Percentiles rank a stretch among this genome's conserved stretches.
Evolutionary conservation across 1,140 invertebrate species (phyloP).

Genomic region (Tetraneura akinire): DNA sequence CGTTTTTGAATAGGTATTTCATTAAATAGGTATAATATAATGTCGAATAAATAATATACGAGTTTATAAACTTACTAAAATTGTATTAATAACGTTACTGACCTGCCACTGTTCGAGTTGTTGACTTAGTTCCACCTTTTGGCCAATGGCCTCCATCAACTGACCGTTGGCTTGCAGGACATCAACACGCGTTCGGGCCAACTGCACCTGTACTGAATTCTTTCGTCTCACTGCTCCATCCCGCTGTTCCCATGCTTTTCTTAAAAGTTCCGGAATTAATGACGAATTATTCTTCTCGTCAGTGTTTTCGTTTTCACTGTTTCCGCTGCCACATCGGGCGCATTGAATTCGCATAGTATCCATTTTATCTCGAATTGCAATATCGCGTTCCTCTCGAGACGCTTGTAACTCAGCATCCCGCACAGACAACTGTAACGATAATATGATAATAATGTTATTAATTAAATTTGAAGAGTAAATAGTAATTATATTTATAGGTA

Average conservation of each 20-base stretch:
- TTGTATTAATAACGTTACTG: conserved; percentile 52
- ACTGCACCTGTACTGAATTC: conserved; percentile 82
- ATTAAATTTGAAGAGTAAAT: no score
- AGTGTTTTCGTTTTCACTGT: conserved; percentile 68
- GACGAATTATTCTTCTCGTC: conserved; percentile 66
- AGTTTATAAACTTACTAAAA: no score
- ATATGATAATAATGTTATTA: no score
- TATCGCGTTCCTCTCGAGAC: conserved; percentile 78
- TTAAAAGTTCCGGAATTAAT: conserved; percentile 78
- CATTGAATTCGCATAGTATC: conserved; percentile 69
- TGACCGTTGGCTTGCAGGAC: conserved; percentile 90
- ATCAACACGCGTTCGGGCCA: conserved; percentile 86
- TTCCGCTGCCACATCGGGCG: conserved; percentile 74
- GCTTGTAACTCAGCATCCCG: conserved; percentile 80
- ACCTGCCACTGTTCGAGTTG: conserved; percentile 96
- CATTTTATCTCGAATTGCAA: conserved; percentile 69
- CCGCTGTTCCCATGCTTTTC: conserved; percentile 63
- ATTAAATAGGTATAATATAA: no score
- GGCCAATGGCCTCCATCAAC: conserved; percentile 89
- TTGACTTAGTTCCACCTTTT: conserved; percentile 91
- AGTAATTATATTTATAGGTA: no score
- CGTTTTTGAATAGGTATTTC: no score
- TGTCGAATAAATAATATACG: no score
- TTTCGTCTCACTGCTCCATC: conserved; percentile 85
- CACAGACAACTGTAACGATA: conserved; percentile 66